These are phyloP conservation scores for Drosophila lutescens DNA, from an alignment of 2,888 invertebrate genomes.

Conservation along the genomic window DNA sequence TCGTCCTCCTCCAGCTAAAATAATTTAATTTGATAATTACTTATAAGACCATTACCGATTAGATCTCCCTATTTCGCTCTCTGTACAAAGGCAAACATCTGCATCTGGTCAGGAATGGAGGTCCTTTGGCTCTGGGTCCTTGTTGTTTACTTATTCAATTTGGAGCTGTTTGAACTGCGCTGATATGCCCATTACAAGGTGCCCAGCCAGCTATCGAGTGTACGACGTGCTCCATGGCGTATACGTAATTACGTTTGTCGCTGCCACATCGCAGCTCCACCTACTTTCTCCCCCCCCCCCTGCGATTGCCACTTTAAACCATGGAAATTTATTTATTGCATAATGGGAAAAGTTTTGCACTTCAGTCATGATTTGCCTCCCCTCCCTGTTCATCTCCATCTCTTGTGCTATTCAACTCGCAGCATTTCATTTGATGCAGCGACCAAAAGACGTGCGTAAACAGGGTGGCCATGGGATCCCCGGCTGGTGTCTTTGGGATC, in stretches of 20 bases:
- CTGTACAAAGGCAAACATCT: constrained; percentile 20
- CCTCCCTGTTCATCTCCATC: constrained; percentile 1
- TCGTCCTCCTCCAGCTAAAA: too few species aligned
- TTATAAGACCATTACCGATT: too few species aligned
- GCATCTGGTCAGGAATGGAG: constrained; percentile 13
- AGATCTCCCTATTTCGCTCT: constrained; percentile 4
- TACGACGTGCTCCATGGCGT: constrained; percentile 23
- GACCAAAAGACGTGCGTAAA: constrained; percentile 62
- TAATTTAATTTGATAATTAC: too few species aligned
- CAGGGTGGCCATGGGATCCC: constrained; percentile 22
- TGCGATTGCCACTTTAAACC: constrained; percentile 57
- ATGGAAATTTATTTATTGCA: constrained; percentile 75
- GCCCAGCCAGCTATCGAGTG: constrained; percentile 10
- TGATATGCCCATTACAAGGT: constrained; percentile 36
- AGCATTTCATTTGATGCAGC: constrained; percentile 69
- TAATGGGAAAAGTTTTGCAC: constrained; percentile 78
- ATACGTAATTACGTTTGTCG: constrained; percentile 36
- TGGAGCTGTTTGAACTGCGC: constrained; percentile 36
- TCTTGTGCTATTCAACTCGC: constrained; percentile 49
- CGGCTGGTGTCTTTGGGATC: neutral
- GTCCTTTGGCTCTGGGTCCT: constrained; percentile 1
- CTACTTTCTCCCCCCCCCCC: neutral
- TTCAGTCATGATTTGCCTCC: constrained; percentile 70
- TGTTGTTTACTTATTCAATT: constrained; percentile 42
- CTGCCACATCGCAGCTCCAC: constrained; percentile 7